Conservation (phyloP, 2,888 invertebrate genomes). For the Dryococelus australis region DNA sequence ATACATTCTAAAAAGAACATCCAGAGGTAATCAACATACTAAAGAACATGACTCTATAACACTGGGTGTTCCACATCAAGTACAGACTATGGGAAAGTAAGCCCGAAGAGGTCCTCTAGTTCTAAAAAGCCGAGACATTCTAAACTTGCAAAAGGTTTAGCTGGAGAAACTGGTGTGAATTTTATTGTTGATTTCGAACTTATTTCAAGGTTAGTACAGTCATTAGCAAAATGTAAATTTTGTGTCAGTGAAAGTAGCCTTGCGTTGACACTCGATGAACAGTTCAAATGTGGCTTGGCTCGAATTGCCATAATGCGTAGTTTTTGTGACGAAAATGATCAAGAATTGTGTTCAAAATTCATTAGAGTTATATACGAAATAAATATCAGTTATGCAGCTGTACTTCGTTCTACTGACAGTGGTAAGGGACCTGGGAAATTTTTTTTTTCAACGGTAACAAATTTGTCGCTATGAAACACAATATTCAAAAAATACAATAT, state of each 20-base stretch:
- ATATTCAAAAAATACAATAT: not conserved
- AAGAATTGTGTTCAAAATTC: not conserved
- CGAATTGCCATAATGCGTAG: not conserved
- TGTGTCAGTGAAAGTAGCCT: not conserved
- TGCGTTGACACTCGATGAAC: not conserved
- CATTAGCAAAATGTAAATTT: not conserved
- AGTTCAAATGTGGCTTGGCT: not conserved
- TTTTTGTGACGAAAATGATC: not conserved
- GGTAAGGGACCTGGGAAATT: not conserved
- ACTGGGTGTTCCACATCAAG: not conserved
- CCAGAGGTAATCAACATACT: not conserved
- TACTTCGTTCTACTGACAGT: not conserved
- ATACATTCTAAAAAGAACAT: not conserved
- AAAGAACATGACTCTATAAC: not conserved
- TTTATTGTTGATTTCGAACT: not conserved
- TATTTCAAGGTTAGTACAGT: not conserved
- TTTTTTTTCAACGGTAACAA: not conserved
- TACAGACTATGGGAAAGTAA: not conserved
- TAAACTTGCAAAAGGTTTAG: not conserved
- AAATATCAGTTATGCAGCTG: not conserved
- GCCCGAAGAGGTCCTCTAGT: not conserved
- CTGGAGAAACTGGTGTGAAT: not conserved
- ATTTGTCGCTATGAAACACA: not conserved
- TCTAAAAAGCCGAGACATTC: not conserved
- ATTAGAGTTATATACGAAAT: not conserved